These are phyloP conservation scores for Nemotelus pantherinus DNA, from an alignment of 2,888 invertebrate genomes.

Conservation along the genomic window DNA sequence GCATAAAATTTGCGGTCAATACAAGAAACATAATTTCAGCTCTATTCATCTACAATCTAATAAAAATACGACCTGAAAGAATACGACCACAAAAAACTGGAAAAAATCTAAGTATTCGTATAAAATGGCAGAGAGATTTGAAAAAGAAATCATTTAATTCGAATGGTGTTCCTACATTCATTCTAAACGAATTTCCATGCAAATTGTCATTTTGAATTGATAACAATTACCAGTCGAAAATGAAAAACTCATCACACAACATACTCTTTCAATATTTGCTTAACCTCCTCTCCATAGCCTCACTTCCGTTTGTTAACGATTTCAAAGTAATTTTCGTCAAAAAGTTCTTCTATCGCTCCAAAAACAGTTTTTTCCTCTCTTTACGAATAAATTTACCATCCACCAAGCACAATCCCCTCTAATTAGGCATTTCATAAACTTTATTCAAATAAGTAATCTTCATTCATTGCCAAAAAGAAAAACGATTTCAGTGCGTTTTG, in stretches of 20 bases:
- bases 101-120: no score
- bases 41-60: no score
- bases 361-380: no score
- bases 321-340: no score
- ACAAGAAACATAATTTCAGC: no score
- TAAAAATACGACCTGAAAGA: no score
- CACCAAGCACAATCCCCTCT: constrained; percentile 44
- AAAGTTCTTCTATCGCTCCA: not conserved
- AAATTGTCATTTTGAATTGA: constrained; percentile 48
- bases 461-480: not conserved
- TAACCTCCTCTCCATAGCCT: constrained; percentile 12
- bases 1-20: no score
- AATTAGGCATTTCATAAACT: constrained; percentile 50
- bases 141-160: constrained; percentile 48
- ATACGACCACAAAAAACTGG: no score
- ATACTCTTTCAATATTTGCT: no score
- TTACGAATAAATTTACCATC: constrained; percentile 18
- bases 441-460: constrained; percentile 31
- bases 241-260: not conserved
- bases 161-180: constrained; percentile 45
- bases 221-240: constrained; percentile 47
- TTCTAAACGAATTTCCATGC: constrained; percentile 44
- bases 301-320: not conserved
- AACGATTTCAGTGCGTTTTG: constrained; percentile 19
- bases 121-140: no score